These are phyloP conservation scores for Geopemphigus sp. DNA, from an alignment of 1,140 invertebrate species.

Conservation along the genomic window DNA sequence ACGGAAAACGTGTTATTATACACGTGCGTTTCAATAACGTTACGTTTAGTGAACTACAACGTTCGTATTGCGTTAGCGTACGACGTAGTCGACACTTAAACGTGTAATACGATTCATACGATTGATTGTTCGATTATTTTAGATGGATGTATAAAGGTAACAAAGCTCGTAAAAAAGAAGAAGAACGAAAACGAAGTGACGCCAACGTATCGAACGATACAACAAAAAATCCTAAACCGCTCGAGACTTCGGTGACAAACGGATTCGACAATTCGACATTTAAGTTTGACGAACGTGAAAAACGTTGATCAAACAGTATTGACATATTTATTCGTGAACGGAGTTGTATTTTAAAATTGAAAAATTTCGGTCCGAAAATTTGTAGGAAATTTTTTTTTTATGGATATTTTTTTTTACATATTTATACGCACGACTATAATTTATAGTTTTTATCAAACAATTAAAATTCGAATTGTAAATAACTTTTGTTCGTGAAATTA, in stretches of 20 bases:
- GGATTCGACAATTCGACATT: neutral
- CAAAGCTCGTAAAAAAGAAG: neutral
- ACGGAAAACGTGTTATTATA: too few relatives aligned
- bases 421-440: too few relatives aligned
- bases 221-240: neutral
- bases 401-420: too few relatives aligned
- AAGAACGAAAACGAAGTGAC: neutral
- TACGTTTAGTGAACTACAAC: too few relatives aligned
- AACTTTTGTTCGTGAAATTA: too few relatives aligned
- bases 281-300: neutral
- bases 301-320: neutral
- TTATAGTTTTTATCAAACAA: too few relatives aligned
- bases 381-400: neutral
- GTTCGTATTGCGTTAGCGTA: too few relatives aligned
- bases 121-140: neutral
- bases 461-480: too few relatives aligned
- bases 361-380: neutral
- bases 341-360: neutral
- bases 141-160: conserved; percentile 34
- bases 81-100: too few relatives aligned
- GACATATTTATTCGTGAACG: neutral
- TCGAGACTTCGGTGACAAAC: neutral
- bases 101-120: neutral
- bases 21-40: too few relatives aligned
- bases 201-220: neutral